phyloP scores from a whole-genome alignment of 2,888 invertebrate species.

The Drosophila mayaguana region DNA sequence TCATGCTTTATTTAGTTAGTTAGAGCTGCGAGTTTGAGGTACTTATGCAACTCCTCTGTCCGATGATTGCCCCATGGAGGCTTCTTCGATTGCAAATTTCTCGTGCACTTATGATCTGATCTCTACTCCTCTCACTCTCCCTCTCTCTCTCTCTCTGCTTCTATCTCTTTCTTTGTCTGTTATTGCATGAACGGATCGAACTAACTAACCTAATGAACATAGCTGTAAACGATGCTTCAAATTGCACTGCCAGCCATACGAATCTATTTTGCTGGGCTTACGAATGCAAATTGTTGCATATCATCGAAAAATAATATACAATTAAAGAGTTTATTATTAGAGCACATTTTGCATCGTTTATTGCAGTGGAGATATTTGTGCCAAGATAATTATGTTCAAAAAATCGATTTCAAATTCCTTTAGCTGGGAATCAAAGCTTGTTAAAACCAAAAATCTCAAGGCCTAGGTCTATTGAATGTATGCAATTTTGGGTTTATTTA shows the following conservation, averaged over 20 bases:
- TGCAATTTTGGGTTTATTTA: neutral
- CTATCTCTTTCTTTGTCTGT: constrained; percentile 13
- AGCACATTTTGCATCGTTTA: neutral
- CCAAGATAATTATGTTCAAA: neutral
- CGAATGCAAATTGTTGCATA: constrained; percentile 24
- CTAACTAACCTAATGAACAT: constrained; percentile 66
- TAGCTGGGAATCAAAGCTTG: too few relatives aligned
- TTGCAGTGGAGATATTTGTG: neutral
- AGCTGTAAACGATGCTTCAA: constrained; percentile 58
- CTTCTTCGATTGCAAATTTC: constrained; percentile 36
- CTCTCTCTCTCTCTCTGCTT: too few relatives aligned
- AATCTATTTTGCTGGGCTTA: neutral
- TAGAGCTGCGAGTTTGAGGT: constrained; percentile 32
- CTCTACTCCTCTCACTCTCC: neutral
- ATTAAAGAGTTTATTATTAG: constrained; percentile 3
- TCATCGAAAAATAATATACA: constrained; percentile 22
- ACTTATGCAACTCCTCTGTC: constrained; percentile 35
- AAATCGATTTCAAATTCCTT: neutral
- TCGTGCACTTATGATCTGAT: constrained; percentile 41
- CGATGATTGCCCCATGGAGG: constrained; percentile 50
- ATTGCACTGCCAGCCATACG: constrained; percentile 27
- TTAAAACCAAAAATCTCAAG: neutral
- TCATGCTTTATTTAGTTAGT: constrained; percentile 66
- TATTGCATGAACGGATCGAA: constrained; percentile 35
- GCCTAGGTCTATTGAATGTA: neutral